Base-by-base conservation (phyloP, 1,140 invertebrate species). In the Octopus sinensis region DNA sequence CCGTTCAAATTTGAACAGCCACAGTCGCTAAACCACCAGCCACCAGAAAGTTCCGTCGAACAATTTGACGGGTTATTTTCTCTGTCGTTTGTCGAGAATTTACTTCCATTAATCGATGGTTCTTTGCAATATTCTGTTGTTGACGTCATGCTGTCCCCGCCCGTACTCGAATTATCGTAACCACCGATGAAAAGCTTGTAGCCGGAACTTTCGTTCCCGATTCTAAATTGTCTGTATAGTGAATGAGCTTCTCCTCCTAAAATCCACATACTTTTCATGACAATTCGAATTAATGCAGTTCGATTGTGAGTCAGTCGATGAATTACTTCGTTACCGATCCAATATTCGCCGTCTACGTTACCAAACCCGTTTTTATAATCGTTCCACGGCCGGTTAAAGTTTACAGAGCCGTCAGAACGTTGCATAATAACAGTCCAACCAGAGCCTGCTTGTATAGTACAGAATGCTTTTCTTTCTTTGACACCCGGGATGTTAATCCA, bases 211-310 rank as follows among this genome's bases (percentile, higher is more conserved):
- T 94, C 94, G 6, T 92, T 91, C 51, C 93, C 93, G 54, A 95
- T 91, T n/a, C 92, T 93, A 84, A 95, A 95, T 4, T 92, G 89
- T 5, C 91, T 90, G 86, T 94, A 95, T 10, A 89, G 89, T 4
- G 94, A 94, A 78, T 90, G 91, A 4, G 91, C 92, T 53, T 87
- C 85, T 51, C 85, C 84, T 30, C 88, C 90, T 6, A 73, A 23
- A 4, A 91, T 84, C 62, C 92, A 92, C 77, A 94, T 93, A 88
- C 93, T 92, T 13, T 73, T 73, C 52, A 77, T 77, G 6, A 51
- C 43, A 51, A 77, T 77, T 51, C 76, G 76, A 13, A 77, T n/a
- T 6, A 13, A 13, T 4, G 17, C 17, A 43, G 76, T 51, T 51
- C 52, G 30, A 51, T 77, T 77, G 17, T 53, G 13, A n/a, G 78